Evolutionary conservation across 2,888 invertebrate genomes (phyloP).

Genomic region (Bursaphelenchus okinawaensis): DNA sequence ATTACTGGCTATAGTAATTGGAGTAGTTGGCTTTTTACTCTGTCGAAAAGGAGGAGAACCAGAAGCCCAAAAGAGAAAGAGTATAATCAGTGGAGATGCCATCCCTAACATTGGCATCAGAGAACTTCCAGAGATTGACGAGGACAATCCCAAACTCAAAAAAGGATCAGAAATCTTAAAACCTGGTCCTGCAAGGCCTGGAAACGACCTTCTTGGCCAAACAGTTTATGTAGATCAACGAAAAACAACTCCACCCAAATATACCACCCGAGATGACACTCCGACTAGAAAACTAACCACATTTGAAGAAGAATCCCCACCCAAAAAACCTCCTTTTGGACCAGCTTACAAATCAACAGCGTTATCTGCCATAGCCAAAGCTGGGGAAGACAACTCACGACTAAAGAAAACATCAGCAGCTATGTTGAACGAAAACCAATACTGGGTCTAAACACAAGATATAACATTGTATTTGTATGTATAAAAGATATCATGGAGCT

Average conservation of each 20-base stretch:
- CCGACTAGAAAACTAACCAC: conserved; percentile 1
- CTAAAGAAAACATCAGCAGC: background rate
- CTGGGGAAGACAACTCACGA: background rate
- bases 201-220: conserved; percentile 37
- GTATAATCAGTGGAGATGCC: conserved; percentile 2
- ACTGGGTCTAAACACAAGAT: conserved; percentile 21
- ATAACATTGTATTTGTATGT: no score
- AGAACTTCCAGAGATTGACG: conserved; percentile 15
- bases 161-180: conserved; percentile 1
- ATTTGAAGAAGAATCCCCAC: background rate
- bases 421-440: conserved; percentile 19
- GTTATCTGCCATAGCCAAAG: conserved; percentile 5
- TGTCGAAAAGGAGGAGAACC: conserved; percentile 13
- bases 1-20: conserved; percentile 23
- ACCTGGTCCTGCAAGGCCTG: conserved; percentile 7
- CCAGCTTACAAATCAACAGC: conserved; percentile 16
- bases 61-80: conserved; percentile 7
- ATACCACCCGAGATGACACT: background rate
- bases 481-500: no score
- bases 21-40: conserved; percentile 18
- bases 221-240: conserved; percentile 39
- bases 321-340: conserved; percentile 4
- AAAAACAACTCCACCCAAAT: background rate
- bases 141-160: conserved; percentile 8
- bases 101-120: conserved; percentile 18